Conservation (phyloP, 2,113 vertebrate genomes). For the Macaca mulatta region DNA sequence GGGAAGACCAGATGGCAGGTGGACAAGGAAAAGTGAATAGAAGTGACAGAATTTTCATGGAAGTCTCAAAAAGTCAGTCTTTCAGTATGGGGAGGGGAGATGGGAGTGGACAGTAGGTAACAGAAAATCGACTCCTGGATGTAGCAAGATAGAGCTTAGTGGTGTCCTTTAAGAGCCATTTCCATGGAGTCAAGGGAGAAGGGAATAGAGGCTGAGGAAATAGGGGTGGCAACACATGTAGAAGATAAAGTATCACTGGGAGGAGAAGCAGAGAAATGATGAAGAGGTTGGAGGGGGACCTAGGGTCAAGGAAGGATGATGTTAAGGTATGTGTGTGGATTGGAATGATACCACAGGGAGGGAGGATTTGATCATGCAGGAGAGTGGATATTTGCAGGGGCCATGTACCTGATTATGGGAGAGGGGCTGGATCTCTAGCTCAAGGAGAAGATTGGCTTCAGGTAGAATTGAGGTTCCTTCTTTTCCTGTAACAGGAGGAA, state of each 20-base stretch:
- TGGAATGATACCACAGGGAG: background rate
- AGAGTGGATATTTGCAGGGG: background rate
- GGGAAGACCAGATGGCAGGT: background rate
- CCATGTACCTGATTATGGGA: background rate
- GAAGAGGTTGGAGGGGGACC: background rate
- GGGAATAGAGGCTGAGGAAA: background rate
- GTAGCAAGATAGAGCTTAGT: background rate
- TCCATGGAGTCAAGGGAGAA: background rate
- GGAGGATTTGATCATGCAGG: background rate
- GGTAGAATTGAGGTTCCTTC: background rate
- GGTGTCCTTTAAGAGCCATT: background rate
- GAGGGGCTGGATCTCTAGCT: background rate
- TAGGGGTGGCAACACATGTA: background rate
- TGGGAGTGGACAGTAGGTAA: background rate
- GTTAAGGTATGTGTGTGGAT: background rate
- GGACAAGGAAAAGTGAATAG: background rate
- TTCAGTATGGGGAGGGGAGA: background rate
- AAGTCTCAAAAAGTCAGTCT: background rate
- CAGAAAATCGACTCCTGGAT: background rate
- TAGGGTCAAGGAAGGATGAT: background rate
- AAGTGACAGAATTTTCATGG: background rate
- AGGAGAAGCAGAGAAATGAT: background rate
- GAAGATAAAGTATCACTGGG: background rate
- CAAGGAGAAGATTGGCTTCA: background rate
- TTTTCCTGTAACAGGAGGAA: background rate